phyloP scores from a whole-genome alignment of 2,113 vertebrate genomes.

The Muntiacus reevesi region DNA sequence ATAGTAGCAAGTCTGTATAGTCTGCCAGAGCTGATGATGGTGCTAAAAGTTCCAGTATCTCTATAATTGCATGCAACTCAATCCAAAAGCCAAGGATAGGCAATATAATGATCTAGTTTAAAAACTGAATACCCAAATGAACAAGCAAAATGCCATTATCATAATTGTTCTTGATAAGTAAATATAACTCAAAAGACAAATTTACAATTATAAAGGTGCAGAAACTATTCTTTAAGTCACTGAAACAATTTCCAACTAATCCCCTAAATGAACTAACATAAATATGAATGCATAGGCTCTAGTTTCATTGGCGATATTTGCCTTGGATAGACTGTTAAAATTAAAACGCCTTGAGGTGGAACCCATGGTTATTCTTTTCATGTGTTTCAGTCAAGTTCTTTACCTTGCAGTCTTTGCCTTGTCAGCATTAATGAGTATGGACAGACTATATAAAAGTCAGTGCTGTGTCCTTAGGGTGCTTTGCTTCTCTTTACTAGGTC shows the following conservation, averaged over 20 bases:
- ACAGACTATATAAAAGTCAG: background rate
- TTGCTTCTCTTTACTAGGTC: background rate
- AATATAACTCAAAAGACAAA: background rate
- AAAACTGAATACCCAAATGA: background rate
- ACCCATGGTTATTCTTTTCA: background rate
- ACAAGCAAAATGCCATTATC: background rate
- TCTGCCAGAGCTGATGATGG: background rate
- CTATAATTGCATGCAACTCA: background rate
- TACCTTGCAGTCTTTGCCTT: background rate
- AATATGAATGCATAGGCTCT: background rate
- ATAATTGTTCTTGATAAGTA: background rate
- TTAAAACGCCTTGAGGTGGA: background rate
- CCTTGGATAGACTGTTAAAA: background rate
- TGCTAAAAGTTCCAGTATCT: background rate
- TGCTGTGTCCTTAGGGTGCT: background rate
- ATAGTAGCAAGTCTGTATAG: background rate
- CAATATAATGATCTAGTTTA: background rate
- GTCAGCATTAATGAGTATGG: background rate
- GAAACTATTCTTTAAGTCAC: constrained; percentile 3
- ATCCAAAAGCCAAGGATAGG: background rate
- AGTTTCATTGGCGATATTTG: background rate
- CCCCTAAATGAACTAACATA: background rate
- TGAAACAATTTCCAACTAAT: background rate
- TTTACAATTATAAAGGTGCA: background rate
- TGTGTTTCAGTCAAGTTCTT: background rate